Evolutionary conservation across 2,113 vertebrate genomes (phyloP).

Genomic region (Glaucomys volans): DNA sequence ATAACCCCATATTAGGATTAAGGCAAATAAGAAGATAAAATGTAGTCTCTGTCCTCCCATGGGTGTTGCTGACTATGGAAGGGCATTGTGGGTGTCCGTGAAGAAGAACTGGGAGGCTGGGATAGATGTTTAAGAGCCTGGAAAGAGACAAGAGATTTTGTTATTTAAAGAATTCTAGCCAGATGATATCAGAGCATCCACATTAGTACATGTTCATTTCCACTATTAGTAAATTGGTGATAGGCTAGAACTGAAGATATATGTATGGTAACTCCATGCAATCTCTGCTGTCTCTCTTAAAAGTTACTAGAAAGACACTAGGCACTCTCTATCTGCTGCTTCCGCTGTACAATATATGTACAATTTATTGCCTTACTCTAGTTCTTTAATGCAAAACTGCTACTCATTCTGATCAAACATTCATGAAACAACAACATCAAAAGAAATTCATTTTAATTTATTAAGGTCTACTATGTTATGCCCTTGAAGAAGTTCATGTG

Average conservation of each 20-base stretch:
- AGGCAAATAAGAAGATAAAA: not conserved
- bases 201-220: not conserved
- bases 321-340: constrained; percentile 31
- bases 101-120: not conserved
- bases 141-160: not conserved
- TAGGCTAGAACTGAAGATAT: not conserved
- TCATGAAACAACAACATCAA: constrained; percentile 84
- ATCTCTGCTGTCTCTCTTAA: not conserved
- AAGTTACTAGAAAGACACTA: not conserved
- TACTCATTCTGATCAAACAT: constrained; percentile 84
- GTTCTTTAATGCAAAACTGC: constrained; percentile 75
- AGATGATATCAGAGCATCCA: not conserved
- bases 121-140: not conserved
- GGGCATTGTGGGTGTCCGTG: not conserved
- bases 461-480: constrained; percentile 78
- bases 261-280: not conserved
- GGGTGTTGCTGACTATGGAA: not conserved
- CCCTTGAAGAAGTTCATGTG: constrained; percentile 84
- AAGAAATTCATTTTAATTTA: constrained; percentile 86
- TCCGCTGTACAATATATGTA: constrained; percentile 44
- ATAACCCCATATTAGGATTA: not conserved
- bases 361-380: constrained; percentile 79
- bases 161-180: not conserved
- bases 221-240: not conserved
- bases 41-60: not conserved